Conservation (phyloP, 2,888 invertebrate genomes). For the Epinotia ramella region DNA sequence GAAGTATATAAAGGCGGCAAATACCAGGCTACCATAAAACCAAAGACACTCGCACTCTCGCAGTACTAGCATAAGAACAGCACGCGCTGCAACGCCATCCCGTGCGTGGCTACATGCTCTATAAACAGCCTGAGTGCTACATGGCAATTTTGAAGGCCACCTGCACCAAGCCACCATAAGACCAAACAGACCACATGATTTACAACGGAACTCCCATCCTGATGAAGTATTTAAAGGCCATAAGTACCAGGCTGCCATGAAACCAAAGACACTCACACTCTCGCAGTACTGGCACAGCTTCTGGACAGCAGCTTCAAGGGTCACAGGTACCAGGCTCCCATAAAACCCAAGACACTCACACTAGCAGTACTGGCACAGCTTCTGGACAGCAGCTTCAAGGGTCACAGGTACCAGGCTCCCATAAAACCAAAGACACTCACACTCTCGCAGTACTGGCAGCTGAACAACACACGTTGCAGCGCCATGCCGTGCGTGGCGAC, state of each 20-base stretch:
- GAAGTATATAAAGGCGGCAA: too few relatives aligned
- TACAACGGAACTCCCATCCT: too few relatives aligned
- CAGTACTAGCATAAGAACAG: slow-evolving; percentile 18
- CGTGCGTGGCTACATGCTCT: slow-evolving; percentile 54
- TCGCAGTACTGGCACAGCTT: too few relatives aligned
- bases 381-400: background rate
- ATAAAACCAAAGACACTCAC: slow-evolving; percentile 12
- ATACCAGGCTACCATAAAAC: background rate
- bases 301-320: background rate
- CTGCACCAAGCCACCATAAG: too few relatives aligned
- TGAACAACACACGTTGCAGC: slow-evolving; percentile 43
- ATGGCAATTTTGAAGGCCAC: too few relatives aligned
- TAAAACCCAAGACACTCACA: background rate
- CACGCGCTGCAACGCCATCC: slow-evolving; percentile 53
- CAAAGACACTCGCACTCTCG: slow-evolving; percentile 5
- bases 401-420: background rate
- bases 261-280: too few relatives aligned
- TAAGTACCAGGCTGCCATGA: too few relatives aligned
- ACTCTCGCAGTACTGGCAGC: slow-evolving; percentile 16
- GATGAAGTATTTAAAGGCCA: too few relatives aligned
- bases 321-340: too few relatives aligned
- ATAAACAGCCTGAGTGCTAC: too few relatives aligned
- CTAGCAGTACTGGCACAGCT: too few relatives aligned
- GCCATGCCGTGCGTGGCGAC: slow-evolving; percentile 65
- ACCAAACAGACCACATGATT: too few relatives aligned